Evolutionary conservation across 2,888 invertebrate species (phyloP).

Genomic region (Leucophenga maculata): DNA sequence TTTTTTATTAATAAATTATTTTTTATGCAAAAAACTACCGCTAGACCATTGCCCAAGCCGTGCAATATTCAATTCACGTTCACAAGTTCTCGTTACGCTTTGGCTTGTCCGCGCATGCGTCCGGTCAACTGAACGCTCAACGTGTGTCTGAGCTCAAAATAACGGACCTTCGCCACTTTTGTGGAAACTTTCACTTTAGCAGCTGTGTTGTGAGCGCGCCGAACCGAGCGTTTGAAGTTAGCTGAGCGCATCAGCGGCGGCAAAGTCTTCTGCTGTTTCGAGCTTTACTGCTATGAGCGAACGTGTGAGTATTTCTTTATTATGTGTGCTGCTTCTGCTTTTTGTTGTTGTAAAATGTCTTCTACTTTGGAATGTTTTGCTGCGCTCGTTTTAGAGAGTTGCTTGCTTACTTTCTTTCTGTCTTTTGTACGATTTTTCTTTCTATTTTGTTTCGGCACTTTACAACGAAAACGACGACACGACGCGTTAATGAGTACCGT

Average conservation of each 20-base stretch:
- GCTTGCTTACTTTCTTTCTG: conserved; percentile 27
- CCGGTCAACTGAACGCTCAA: conserved; percentile 67
- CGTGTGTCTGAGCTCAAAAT: conserved; percentile 65
- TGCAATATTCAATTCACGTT: not conserved
- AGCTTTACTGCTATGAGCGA: conserved; percentile 39
- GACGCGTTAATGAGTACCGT: conserved; percentile 36
- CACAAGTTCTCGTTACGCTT: conserved; percentile 14
- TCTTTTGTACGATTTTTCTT: conserved; percentile 27
- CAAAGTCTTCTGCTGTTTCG: conserved; percentile 38
- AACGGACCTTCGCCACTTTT: conserved; percentile 68
- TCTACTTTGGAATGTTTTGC: not conserved
- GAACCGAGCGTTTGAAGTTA: no score
- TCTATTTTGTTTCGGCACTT: not conserved
- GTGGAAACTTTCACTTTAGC: conserved; percentile 70
- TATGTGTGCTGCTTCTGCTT: not conserved
- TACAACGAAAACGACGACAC: not conserved
- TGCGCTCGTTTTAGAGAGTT: not conserved
- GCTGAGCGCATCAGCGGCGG: conserved; percentile 26
- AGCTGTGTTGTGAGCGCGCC: conserved; percentile 38
- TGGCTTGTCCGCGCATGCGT: conserved; percentile 53
- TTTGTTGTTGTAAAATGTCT: not conserved
- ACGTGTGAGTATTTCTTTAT: no score
- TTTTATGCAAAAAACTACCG: not conserved
- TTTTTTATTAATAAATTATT: no score
- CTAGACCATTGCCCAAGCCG: not conserved